Percentiles rank a stretch among this genome's conserved stretches.
phyloP scores from a whole-genome alignment of 2,888 invertebrate genomes.

The Pyrocoelia pectoralis region DNA sequence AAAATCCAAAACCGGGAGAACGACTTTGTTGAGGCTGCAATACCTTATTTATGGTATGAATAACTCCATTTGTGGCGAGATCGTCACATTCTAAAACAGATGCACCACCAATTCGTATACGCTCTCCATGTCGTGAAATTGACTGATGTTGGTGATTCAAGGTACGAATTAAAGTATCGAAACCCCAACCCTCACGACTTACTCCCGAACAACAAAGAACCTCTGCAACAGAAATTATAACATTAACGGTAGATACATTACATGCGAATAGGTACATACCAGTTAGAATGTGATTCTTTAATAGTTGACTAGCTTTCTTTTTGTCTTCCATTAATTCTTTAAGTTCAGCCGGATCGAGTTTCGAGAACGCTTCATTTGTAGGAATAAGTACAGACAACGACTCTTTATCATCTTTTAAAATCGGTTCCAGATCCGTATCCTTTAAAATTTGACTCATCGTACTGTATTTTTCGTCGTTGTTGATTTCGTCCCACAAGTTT shows the following conservation, averaged over 20 bases:
- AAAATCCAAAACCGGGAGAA: slow-evolving; percentile 49
- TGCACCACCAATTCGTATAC: slow-evolving; percentile 53
- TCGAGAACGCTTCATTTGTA: slow-evolving; percentile 64
- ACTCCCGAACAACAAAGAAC: slow-evolving; percentile 58
- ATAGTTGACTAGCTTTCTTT: slow-evolving; percentile 59
- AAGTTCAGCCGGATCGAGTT: slow-evolving; percentile 60
- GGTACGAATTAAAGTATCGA: slow-evolving; percentile 55
- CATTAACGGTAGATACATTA: not conserved
- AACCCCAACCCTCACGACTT: slow-evolving; percentile 56
- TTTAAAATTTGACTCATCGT: slow-evolving; percentile 59
- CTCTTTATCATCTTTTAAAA: slow-evolving; percentile 57
- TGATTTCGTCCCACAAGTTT: slow-evolving; percentile 62
- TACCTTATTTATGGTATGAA: slow-evolving; percentile 65
- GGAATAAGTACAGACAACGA: slow-evolving; percentile 68
- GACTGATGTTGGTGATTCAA: slow-evolving; percentile 53
- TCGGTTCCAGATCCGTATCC: slow-evolving; percentile 62
- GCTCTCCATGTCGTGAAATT: slow-evolving; percentile 51
- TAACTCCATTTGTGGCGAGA: slow-evolving; percentile 65
- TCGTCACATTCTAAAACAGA: slow-evolving; percentile 61
- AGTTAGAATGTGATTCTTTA: slow-evolving; percentile 64
- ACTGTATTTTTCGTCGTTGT: slow-evolving; percentile 58
- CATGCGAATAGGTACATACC: slow-evolving; percentile 51
- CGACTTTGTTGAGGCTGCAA: slow-evolving; percentile 58
- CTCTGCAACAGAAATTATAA: slow-evolving; percentile 55
- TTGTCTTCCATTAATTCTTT: slow-evolving; percentile 61